These are phyloP conservation scores for Drosophila infuscata DNA, from an alignment of 2,888 invertebrate genomes.

Conservation along the genomic window DNA sequence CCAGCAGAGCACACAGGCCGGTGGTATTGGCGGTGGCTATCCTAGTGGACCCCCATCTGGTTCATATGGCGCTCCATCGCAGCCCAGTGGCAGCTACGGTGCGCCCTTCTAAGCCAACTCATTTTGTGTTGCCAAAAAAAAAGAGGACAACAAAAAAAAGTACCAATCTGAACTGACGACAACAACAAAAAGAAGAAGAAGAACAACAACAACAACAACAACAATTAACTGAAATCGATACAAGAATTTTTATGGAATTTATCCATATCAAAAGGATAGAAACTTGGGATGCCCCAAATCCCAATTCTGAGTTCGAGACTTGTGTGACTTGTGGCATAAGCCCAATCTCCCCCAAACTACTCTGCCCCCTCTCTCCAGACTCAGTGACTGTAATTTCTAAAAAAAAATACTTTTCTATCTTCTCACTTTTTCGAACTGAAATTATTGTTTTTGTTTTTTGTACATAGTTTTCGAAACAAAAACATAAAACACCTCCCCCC, in stretches of 20 bases:
- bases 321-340: constrained; percentile 49
- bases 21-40: constrained; percentile 85
- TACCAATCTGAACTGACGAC: constrained; percentile 58
- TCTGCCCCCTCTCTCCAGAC: constrained; percentile 25
- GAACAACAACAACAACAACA: constrained; percentile 41
- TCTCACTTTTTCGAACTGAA: constrained; percentile 44
- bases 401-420: constrained; percentile 28
- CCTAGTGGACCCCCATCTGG: constrained; percentile 87
- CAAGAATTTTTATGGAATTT: constrained; percentile 40
- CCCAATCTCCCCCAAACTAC: background rate
- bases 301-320: constrained; percentile 46
- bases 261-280: constrained; percentile 15
- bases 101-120: constrained; percentile 83
- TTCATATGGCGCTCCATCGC: constrained; percentile 87
- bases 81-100: constrained; percentile 90
- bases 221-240: constrained; percentile 49
- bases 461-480: constrained; percentile 77
- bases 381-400: constrained; percentile 67
- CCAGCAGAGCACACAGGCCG: constrained; percentile 87
- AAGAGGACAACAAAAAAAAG: constrained; percentile 51
- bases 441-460: constrained; percentile 68
- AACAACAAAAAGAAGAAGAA: constrained; percentile 26
- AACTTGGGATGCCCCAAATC: constrained; percentile 12
- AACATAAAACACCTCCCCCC: constrained; percentile 38
- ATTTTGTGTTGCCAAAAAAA: constrained; percentile 71